Evolutionary conservation across 2,888 invertebrate species (phyloP), one percentile per base, ranked within the genome.

Genomic region (Pasiphila rectangulata): DNA sequence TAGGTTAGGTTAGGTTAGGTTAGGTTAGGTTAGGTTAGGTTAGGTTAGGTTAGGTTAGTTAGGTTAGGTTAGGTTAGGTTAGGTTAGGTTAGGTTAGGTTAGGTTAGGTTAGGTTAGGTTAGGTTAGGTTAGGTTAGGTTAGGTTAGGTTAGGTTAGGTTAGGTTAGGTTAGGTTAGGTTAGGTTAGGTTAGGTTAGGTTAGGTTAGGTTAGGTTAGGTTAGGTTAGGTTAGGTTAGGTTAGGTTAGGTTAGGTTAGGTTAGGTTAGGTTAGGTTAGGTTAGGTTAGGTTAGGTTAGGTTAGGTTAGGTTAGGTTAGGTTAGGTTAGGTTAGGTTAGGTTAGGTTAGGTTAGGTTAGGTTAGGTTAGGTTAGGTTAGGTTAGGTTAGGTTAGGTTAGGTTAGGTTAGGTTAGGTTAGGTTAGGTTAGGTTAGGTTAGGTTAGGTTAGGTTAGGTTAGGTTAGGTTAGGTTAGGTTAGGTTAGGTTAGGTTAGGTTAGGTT

Each of bases 121-220:
- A 24, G 24, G 24, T 24, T 24, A 24, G 24, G 24, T 24, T 24
- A 24, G 24, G 24, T 24, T 24, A 24, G 24, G 24, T 24, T 24
- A 24, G 24, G 24, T 24, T 24, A 35, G 42, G 42, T 42, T 42
- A 35, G 42, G 43, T 34, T 43, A 27, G 36, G 43, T 34, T 43
- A 21, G 29, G 30, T 27, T 36, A 34, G 19, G 21, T 35, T 35
- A 34, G 9, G 32, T 25, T 43, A 21, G 42, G 34, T 42, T 34
- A 25, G 42, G 34, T 42, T 34, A 25, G 38, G 37, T 30, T 32
- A 30, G 44, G 36, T 44, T 37, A 30, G 10, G 24, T n/a, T 24
- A 24, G 10, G 24, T 24, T 24, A 24, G 24, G 24, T 24, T 24
- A 24, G 24, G 24, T 24, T 24, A 24, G 24, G 24, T 24, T 24